Conservation (phyloP, 1,140 invertebrate species). For the Caerostris darwini region DNA sequence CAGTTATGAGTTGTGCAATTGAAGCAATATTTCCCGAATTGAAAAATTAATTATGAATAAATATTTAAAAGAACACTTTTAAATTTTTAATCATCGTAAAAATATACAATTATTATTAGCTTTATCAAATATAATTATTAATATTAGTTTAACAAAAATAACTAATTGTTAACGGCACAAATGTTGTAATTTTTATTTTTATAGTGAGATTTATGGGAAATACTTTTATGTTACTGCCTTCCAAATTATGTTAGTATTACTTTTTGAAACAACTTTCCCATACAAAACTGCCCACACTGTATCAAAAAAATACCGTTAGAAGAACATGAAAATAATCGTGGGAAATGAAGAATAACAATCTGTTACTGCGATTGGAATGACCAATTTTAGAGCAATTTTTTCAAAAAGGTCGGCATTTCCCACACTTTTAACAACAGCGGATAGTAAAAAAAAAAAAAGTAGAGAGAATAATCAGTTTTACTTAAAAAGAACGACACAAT, state of each 20-base stretch:
- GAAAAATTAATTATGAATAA: too few relatives aligned
- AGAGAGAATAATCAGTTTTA: not conserved
- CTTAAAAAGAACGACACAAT: slow-evolving; percentile 17
- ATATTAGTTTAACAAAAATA: too few relatives aligned
- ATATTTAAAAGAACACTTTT: too few relatives aligned
- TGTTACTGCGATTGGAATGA: not conserved
- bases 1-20: too few relatives aligned
- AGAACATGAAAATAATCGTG: slow-evolving; percentile 2
- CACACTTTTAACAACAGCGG: not conserved
- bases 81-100: too few relatives aligned
- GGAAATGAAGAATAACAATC: not conserved
- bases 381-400: not conserved
- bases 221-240: not conserved
- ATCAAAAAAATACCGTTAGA: not conserved
- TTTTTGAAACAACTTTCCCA: not conserved
- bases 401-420: not conserved
- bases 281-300: not conserved
- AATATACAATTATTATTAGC: too few relatives aligned
- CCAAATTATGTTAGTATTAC: not conserved
- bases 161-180: not conserved
- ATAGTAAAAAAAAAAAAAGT: not conserved
- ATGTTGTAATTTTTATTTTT: not conserved
- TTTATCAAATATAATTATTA: too few relatives aligned
- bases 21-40: too few relatives aligned
- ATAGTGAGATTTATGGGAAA: too few relatives aligned